Evolutionary conservation across 2,797 vertebrate genomes (phyloP).

Genomic region (Lithobates sylvaticus): DNA sequence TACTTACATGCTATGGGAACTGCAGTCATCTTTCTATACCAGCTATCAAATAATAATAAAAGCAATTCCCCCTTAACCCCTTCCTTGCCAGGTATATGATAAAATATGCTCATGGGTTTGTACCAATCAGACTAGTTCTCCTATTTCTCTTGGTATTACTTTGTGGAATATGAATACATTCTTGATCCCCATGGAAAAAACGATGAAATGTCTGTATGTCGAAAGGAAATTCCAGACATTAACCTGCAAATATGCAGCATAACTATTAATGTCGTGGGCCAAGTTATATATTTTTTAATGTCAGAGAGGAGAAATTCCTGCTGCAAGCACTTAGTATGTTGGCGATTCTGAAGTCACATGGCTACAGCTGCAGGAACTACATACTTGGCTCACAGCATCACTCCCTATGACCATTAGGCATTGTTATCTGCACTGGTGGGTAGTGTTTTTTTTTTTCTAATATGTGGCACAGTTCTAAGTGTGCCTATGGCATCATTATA

Average conservation of each 20-base stretch:
- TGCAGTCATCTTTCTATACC: not conserved
- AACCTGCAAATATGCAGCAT: constrained; percentile 12
- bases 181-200: constrained; percentile 12
- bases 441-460: too few relatives aligned
- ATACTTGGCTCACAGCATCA: too few relatives aligned
- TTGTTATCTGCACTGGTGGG: too few relatives aligned
- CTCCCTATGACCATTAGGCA: not conserved
- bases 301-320: constrained; percentile 20
- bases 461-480: not conserved
- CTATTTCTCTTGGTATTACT: not conserved
- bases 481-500: not conserved
- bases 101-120: not conserved
- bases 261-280: constrained; percentile 11
- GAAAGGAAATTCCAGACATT: constrained; percentile 25
- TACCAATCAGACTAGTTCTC: not conserved
- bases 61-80: not conserved
- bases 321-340: not conserved
- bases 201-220: constrained; percentile 12
- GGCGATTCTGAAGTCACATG: not conserved
- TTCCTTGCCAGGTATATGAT: not conserved
- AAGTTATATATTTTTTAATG: constrained; percentile 10
- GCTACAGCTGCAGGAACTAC: not conserved
- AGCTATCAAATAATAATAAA: not conserved
- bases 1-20: not conserved
- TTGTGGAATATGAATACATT: not conserved